Percentiles rank a stretch among this genome's conserved stretches.
Conservation (phyloP, 2,888 invertebrate species). For the Drosophila meridionalis region DNA sequence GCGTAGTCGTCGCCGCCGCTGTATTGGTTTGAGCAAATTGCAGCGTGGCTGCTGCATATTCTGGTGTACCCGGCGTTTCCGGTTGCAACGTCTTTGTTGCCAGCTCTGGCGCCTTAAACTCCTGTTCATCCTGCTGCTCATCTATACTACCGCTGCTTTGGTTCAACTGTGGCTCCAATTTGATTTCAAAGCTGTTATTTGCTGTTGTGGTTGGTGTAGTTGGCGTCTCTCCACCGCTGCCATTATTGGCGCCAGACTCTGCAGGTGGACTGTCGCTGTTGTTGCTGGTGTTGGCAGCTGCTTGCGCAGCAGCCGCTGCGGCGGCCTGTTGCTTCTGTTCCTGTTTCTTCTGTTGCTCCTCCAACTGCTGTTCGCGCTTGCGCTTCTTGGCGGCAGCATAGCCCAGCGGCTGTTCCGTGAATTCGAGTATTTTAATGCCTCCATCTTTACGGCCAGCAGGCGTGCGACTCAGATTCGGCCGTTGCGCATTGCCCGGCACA, state of each 20-base stretch:
- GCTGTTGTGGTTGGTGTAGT: conserved; percentile 80
- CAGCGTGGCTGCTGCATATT: conserved; percentile 91
- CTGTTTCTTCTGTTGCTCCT: conserved; percentile 88
- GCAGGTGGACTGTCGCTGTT: conserved; percentile 68
- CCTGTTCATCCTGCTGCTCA: conserved; percentile 64
- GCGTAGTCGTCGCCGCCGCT: conserved; percentile 32
- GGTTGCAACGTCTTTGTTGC: conserved; percentile 79
- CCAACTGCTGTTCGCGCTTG: conserved; percentile 91
- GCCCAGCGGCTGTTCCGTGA: conserved; percentile 95
- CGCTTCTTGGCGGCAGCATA: conserved; percentile 94
- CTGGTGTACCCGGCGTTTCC: conserved; percentile 91
- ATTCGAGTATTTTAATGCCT: conserved; percentile 97
- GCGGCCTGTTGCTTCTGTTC: conserved; percentile 85
- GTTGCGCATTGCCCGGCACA: conserved; percentile 82
- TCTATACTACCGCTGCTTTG: conserved; percentile 67
- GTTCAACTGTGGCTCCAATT: conserved; percentile 71
- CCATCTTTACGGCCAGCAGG: conserved; percentile 92
- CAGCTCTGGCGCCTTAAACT: conserved; percentile 54
- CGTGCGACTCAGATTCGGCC: conserved; percentile 87
- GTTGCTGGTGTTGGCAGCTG: conserved; percentile 63
- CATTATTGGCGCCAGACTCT: conserved; percentile 46
- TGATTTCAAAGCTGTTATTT: conserved; percentile 78
- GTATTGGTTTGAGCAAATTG: conserved; percentile 86
- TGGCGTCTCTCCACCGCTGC: conserved; percentile 69
- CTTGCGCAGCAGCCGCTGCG: conserved; percentile 83